A percentile compares a stretch with the other conserved stretches of the same genome.
phyloP scores from a whole-genome alignment of 2,113 vertebrate species.

The Symphodus melops region DNA sequence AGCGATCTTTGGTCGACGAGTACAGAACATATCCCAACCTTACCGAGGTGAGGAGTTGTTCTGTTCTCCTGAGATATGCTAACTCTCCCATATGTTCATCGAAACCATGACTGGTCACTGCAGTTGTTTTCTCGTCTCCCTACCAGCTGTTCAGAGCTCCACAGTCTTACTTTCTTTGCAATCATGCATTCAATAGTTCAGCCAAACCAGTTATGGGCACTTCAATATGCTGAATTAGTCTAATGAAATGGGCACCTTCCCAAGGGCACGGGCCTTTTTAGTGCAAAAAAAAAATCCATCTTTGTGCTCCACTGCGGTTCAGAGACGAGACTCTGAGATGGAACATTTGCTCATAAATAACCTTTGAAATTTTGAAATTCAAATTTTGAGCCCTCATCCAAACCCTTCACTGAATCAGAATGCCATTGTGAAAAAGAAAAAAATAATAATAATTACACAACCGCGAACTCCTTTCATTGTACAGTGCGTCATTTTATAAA shows the following conservation, averaged over 20 bases:
- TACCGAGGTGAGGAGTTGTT: too few species aligned
- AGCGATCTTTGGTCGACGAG: neutral
- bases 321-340: neutral
- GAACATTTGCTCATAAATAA: neutral
- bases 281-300: neutral
- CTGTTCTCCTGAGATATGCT: neutral
- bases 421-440: too few species aligned
- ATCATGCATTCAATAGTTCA: neutral
- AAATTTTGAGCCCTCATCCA: too few species aligned
- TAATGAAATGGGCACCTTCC: conserved; percentile 6
- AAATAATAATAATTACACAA: neutral
- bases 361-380: neutral
- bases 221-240: neutral
- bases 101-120: neutral
- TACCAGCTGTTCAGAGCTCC: conserved; percentile 10
- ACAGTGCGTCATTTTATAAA: neutral
- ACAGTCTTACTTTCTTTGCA: neutral
- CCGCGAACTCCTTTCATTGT: neutral
- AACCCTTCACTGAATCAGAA: too few species aligned
- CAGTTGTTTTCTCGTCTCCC: neutral
- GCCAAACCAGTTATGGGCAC: neutral
- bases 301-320: neutral
- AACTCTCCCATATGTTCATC: neutral
- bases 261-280: neutral
- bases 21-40: neutral